Evolutionary conservation across 2,888 invertebrate species (phyloP), one percentile per base, ranked within the genome.

Genomic region (Stenolophus ochropezus): DNA sequence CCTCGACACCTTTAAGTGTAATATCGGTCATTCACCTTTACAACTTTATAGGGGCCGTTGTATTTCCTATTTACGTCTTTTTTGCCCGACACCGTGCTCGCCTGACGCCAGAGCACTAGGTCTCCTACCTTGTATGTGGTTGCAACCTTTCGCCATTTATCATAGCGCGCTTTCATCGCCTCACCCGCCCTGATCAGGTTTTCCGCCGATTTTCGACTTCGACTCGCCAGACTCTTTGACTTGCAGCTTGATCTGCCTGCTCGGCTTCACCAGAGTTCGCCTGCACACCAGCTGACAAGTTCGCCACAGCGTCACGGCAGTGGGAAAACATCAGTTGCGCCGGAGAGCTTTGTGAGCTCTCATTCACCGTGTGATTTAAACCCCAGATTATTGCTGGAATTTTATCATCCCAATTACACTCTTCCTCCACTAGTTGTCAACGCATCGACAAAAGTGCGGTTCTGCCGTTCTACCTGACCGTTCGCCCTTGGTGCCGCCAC

Each of bases 381-480:
- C 27, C 27, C 27, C 27, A 27, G 3, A 27, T 27, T 27, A 86
- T 79, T 1, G 84, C 87, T 83, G 86, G 86, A 14, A 86, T 84
- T 61, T 87, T 80, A 0, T 33, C 33, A 33, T 82, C 81, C 18
- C 84, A 85, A 3, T 87, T n/a, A n/a, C n/a, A n/a, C n/a, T n/a
- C n/a, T n/a, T n/a, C 71, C 85, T 0, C 84, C 85, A 69, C 84
- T 84, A 4, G 86, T 74, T 79, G 81, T 83, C 20, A 87, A 51
- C 1, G 85, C 83, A 11, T 86, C 85, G 11, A 86, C 49, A 16
- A 86, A 82, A 0, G 86, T 86, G 21, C 84, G 83, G 69, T 86
- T 86, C 0, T n/a, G 14, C 49, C 49, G 49, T 85, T 85, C 0
- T 27, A 27, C 27, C 27, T 27, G 27, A 27, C 27, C 27, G 5